Evolutionary conservation across 2,113 vertebrate species (phyloP).

Genomic region (Myocastor coypus): DNA sequence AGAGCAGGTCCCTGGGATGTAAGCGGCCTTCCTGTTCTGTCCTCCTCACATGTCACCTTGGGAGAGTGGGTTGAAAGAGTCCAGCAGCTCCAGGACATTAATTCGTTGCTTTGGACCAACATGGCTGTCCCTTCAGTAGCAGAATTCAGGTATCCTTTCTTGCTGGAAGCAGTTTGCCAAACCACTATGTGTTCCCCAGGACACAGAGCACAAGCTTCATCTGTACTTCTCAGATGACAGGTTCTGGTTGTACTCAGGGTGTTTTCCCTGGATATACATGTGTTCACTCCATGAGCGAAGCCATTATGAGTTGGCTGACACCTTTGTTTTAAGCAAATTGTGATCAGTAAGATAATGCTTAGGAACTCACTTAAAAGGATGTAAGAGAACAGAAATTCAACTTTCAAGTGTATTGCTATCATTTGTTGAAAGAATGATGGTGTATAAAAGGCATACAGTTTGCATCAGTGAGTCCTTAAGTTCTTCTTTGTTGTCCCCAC

Average conservation of each 20-base stretch:
- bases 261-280: not conserved
- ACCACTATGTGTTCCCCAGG: not conserved
- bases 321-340: not conserved
- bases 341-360: not conserved
- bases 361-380: not conserved
- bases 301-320: not conserved
- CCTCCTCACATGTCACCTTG: constrained; percentile 91
- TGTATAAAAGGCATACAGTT: not conserved
- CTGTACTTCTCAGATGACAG: not conserved
- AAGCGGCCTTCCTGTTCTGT: constrained; percentile 88
- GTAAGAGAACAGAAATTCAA: not conserved
- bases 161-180: not conserved
- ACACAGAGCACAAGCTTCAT: not conserved
- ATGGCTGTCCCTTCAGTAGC: constrained; percentile 89
- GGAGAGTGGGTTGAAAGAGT: constrained; percentile 94
- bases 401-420: not conserved
- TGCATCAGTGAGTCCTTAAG: not conserved
- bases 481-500: constrained; percentile 63
- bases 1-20: constrained; percentile 88
- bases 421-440: not conserved
- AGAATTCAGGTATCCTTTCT: constrained; percentile 91
- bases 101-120: constrained; percentile 93
- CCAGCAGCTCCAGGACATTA: constrained; percentile 93
- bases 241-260: not conserved
- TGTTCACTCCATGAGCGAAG: not conserved